Evolutionary conservation across 1,140 invertebrate genomes (phyloP), one percentile per base, ranked within the genome.

Genomic region (Nasonia longicornis): DNA sequence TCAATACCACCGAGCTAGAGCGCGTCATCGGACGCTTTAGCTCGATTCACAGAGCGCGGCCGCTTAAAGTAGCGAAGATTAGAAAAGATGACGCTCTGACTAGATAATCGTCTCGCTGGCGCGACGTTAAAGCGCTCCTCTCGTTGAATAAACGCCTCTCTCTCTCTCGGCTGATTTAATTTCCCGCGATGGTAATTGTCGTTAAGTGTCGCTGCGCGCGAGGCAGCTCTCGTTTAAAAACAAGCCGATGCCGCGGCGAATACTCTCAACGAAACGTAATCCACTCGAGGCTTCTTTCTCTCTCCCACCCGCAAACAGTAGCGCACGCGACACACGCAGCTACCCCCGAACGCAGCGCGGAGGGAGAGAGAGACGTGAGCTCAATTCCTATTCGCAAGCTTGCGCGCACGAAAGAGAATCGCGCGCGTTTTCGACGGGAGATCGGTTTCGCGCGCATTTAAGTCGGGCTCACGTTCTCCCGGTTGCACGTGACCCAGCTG

Each of bases 401-500:
- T 8, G 63, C 22, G 45, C 2, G 38, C 26, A n/a, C 20, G 38
- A 71, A 29, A 58, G 69, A 20, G 22, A 12, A 63, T 81, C 80
- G 82, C 66, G 66, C 76, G 80, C 81, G 79, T 69, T 78, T 75
- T 83, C 80, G 69, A n/a, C 12, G 35, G 22, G 35, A 79, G 81
- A 84, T 83, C 83, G 76, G 79, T 82, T 79, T 35, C 63, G 73
- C 45, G 69, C 42, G 63, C 81, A 14, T 29, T 71, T 42, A 42
- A 71, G 35, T 38, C 38, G 58, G 84, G 84, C 87, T 87, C 87
- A 87, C 87, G 87, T 89, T 69, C 72, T 70, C 82, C 85, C 80
- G 83, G 80, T 83, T 75, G 88, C 87, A 88, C 89, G 88, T 89
- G 87, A 89, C 87, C 87, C 88, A 89, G 88, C 89, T 89, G 88